Evolutionary conservation across 2,797 vertebrate genomes (phyloP).

Genomic region (Fringilla coelebs): DNA sequence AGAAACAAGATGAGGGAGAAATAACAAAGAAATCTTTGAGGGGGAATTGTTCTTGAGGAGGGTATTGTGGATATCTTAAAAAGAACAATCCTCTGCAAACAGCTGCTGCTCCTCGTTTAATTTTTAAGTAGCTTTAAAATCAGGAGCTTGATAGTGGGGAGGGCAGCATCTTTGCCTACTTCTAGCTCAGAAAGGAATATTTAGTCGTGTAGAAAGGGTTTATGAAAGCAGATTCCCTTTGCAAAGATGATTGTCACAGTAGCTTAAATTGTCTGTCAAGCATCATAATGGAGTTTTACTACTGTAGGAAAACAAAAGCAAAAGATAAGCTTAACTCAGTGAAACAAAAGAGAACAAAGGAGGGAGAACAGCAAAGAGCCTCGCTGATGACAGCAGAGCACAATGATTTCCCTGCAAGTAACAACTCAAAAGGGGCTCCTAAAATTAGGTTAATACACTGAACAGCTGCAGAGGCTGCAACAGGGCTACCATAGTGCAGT

Average conservation of each 20-base stretch:
- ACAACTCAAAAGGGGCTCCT: slow-evolving; percentile 11
- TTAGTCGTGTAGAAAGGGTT: slow-evolving; percentile 51
- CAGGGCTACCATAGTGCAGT: neutral
- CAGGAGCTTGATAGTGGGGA: neutral
- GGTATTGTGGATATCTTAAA: neutral
- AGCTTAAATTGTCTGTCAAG: slow-evolving; percentile 68
- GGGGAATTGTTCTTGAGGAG: neutral
- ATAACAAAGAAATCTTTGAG: neutral
- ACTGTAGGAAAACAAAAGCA: slow-evolving; percentile 70
- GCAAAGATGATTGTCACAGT: slow-evolving; percentile 67
- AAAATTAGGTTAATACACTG: slow-evolving; percentile 31
- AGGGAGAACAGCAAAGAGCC: neutral
- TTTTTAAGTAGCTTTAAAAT: slow-evolving; percentile 25
- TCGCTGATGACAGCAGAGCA: neutral
- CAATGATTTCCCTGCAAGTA: slow-evolving; percentile 34
- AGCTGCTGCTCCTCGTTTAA: neutral
- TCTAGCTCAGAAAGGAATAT: slow-evolving; percentile 28
- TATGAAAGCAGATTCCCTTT: slow-evolving; percentile 64
- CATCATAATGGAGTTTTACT: slow-evolving; percentile 69
- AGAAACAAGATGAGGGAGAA: neutral
- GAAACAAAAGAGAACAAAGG: slow-evolving; percentile 64
- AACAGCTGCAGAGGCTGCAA: neutral
- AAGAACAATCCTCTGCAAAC: neutral
- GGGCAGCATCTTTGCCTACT: neutral
- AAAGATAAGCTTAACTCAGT: slow-evolving; percentile 65